Base-by-base conservation (phyloP, 2,113 vertebrate species). In the Xiphophorus hellerii region DNA sequence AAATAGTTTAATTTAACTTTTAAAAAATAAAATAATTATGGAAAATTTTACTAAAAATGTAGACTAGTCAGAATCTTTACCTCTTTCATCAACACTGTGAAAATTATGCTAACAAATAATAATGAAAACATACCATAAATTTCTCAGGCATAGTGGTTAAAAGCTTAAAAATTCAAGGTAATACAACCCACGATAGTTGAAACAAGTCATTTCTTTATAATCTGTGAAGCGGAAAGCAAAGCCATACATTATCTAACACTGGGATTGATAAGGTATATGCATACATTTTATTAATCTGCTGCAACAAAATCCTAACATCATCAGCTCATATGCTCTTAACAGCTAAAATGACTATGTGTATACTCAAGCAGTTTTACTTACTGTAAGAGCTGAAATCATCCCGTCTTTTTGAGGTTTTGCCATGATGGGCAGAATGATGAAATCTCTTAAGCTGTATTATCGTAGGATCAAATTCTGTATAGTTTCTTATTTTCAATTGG, bases 381-480 rank as follows among this genome's bases (percentile, higher is more conserved):
- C 42, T 58, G 4, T 39, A 80, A 75, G 82, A 35, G 77, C 63
- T 58, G 71, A 77, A 76, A 82, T 78, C 84, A 85, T 65, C 80
- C 77, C 39, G 69, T 76, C 73, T 78, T 84, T 62, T 67, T n/a
- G 20, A 80, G 35, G 73, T 30, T 71, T 69, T 69, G 68, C 27
- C 42, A 37, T 54, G 76, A 27, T 74, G 70, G 74, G 68, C 54
- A 76, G 71, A 76, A 60, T 39, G 37, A 69, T 64, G 20, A 81
- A 89, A 84, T 74, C 77, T 80, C 67, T 82, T 88, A 90, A 92
- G 67, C 83, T 83, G 82, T 61, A 82, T 88, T 86, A 88, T 86
- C 70, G 72, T n/a, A 58, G 70, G 64, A 78, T 66, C 65, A 76
- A 75, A 75, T 74, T 63, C n/a, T 54, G 30, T 20, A 58, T 27